These are phyloP conservation scores for Hetaerina titia DNA, from an alignment of 2,888 invertebrate genomes.

Conservation along the genomic window DNA sequence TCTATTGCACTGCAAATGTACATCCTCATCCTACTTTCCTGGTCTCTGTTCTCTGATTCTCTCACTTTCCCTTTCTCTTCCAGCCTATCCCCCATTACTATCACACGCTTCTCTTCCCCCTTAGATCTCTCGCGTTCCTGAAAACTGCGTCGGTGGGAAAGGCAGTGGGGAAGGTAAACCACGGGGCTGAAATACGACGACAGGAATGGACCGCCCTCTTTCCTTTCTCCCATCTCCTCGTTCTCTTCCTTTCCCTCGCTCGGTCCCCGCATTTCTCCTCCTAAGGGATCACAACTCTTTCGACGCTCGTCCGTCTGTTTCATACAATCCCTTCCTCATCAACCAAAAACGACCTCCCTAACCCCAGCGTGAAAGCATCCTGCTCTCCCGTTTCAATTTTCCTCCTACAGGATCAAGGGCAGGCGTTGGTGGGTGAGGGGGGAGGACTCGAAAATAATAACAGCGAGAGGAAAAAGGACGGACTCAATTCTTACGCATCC, in stretches of 20 bases:
- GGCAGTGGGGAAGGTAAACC: slow-evolving; percentile 38
- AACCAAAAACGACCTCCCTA: not conserved
- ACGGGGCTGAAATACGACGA: slow-evolving; percentile 62
- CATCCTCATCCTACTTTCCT: not conserved
- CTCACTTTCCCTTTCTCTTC: not conserved
- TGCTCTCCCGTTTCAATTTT: not conserved
- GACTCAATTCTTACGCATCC: not conserved
- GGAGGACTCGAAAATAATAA: not conserved
- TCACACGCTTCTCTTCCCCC: not conserved
- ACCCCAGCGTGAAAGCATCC: not conserved
- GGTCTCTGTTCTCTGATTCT: not conserved
- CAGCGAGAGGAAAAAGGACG: slow-evolving; percentile 1
- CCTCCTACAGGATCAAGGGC: not conserved
- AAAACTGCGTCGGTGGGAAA: slow-evolving; percentile 26
- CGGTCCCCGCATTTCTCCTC: not conserved
- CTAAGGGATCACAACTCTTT: not conserved
- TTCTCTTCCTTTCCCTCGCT: not conserved
- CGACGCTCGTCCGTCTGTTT: slow-evolving; percentile 14
- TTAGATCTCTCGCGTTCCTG: slow-evolving; percentile 7
- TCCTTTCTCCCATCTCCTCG: not conserved
- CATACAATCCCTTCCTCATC: not conserved
- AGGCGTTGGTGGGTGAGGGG: not conserved
- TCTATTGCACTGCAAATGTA: not conserved
- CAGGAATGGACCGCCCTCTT: slow-evolving; percentile 56
- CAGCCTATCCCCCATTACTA: not conserved